Conservation (phyloP, 2,113 vertebrate genomes). For the Tamias sibiricus region DNA sequence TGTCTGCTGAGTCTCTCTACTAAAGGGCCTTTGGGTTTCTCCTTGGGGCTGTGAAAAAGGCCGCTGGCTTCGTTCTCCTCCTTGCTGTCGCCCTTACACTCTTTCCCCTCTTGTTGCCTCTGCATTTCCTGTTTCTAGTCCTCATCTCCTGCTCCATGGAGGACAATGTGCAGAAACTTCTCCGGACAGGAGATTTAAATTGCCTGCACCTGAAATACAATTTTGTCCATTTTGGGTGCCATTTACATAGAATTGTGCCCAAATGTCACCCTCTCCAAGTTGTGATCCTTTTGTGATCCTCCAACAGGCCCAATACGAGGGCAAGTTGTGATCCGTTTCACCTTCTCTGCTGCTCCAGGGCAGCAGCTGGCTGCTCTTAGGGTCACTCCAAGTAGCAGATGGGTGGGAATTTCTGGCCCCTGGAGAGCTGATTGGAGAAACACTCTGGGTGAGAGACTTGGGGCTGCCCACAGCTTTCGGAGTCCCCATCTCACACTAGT, state of each 20-base stretch:
- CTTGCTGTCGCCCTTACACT: not conserved
- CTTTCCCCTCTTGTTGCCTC: not conserved
- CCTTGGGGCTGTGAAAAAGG: not conserved
- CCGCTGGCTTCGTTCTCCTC: not conserved
- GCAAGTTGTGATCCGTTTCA: not conserved
- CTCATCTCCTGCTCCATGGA: not conserved
- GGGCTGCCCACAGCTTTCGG: not conserved
- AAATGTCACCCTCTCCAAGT: not conserved
- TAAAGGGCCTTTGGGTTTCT: not conserved
- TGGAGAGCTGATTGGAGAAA: rapidly evolving
- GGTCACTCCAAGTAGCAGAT: not conserved
- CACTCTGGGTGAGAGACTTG: not conserved
- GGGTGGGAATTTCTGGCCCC: not conserved
- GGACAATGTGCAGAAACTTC: not conserved
- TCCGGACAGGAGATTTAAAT: not conserved
- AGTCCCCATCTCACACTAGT: not conserved
- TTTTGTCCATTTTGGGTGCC: not conserved
- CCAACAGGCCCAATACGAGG: not conserved
- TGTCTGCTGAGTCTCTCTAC: not conserved
- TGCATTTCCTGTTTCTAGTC: not conserved
- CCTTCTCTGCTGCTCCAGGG: not conserved
- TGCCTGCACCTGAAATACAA: no score
- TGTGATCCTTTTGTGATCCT: no score
- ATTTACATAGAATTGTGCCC: not conserved
- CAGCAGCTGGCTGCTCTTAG: not conserved